Base-by-base conservation (phyloP, 2,888 invertebrate genomes). In the Agrochola circellaris region DNA sequence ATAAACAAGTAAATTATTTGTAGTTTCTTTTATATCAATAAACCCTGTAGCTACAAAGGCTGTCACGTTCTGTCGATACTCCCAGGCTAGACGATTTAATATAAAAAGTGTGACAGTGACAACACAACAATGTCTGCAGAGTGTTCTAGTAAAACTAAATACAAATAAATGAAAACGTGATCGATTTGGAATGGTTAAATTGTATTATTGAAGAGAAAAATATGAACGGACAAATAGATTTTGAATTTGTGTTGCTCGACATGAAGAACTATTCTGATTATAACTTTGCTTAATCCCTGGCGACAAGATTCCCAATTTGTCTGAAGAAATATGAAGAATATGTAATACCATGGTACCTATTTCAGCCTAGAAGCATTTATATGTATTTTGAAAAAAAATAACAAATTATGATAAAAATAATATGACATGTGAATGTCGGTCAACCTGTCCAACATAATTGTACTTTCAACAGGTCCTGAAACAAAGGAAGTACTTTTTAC, bases 101-200 rank as follows among this genome's bases (percentile, higher is more conserved):
- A 81, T 69, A 71, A 54, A 71, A 74, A 26, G 30, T 48, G 20
- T 62, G 81, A 70, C 60, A 84, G 11, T 45, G 73, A 61, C 72
- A 79, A 68, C 66, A 66, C 56, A n/a, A 81, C 42, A 74, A 73
- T 60, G 54, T 34, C 81, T 42, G 42, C 60, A 56, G 26, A 67
- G 58, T 58, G 7, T 70, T 71, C 34, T n/a, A 62, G 56, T 56
- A 30, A 48, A 73, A 70, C 48, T 23, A 62, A 73, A 51, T 30
- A 68, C 60, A 73, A 73, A 73, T 34, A 45, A 61, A 73, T 45
- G 26, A 51, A 73, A 60, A 45, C 62, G 38, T 54, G 48, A 64
- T 62, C 38, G 34, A 60, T 70, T 70, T 20, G 51, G 5, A 23
- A 56, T 30, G 15, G 26, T 62, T 61, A n/a, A 61, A 65, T 70